Percentiles rank a stretch among this genome's conserved stretches.
These are phyloP conservation scores for Forficula auricularia DNA, from an alignment of 1,140 invertebrate species.

Conservation along the genomic window DNA sequence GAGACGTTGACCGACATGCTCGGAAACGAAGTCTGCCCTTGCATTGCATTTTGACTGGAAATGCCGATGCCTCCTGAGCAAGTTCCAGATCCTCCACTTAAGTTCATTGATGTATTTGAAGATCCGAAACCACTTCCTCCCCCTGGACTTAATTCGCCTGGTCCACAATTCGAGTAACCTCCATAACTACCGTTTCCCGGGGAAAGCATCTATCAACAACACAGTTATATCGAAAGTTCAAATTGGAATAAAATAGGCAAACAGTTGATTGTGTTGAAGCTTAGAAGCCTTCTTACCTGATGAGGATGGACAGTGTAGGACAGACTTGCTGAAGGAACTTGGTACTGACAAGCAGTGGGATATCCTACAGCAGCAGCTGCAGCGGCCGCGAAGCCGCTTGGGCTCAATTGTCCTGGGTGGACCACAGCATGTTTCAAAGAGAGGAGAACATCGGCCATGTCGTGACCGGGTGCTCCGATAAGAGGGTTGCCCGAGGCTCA, in stretches of 20 bases:
- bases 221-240: no score
- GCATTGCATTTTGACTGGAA: no score
- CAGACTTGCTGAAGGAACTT: constrained; percentile 24
- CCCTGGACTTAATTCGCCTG: no score
- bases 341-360: constrained; percentile 20
- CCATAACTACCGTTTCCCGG: not conserved
- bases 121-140: no score
- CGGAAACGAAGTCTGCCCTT: constrained; percentile 33
- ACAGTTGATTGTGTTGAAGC: not conserved
- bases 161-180: not conserved
- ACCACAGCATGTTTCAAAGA: constrained; percentile 75
- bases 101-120: no score
- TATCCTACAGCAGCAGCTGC: constrained; percentile 14
- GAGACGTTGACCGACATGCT: constrained; percentile 91
- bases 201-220: not conserved
- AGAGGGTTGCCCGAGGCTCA: no score
- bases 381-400: constrained; percentile 14
- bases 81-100: no score
- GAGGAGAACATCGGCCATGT: constrained; percentile 66
- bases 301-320: constrained; percentile 31
- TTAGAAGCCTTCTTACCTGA: constrained; percentile 21
- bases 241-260: no score
- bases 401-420: constrained; percentile 40
- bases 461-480: constrained; percentile 19
- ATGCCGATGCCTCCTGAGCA: no score